Evolutionary conservation across 2,888 invertebrate species (phyloP), one percentile per base, ranked within the genome.

Genomic region (Incurvaria masculella): DNA sequence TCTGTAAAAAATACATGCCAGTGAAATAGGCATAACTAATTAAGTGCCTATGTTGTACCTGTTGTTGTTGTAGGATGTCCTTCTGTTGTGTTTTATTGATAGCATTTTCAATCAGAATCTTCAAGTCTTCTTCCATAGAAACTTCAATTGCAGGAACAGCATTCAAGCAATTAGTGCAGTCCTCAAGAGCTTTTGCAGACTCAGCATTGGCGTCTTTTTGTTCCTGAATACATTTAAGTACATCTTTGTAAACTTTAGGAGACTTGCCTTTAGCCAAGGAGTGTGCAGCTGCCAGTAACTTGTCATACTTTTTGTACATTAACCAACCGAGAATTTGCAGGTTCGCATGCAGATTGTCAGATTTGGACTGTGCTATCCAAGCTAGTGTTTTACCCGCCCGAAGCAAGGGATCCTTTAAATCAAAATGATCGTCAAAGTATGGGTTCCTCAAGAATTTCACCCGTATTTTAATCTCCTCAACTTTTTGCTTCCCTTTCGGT

Each of bases 361-460:
- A 60, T 52, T 69, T 60, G 49, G 63, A 59, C 56, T 79, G 72
- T 2, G 85, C 83, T 51, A 86, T 81, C 70, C 82, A 81, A 27
- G 80, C 76, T 45, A 97, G 69, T 2, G 94, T 91, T 76, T 97
- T 97, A 0, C 96, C 96, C 44, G 91, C 79, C 39, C 93, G 72
- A 60, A 85, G 81, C 21, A 80, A 66, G 5, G 87, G 82, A 55
- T 91, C 86, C 50, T 69, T 81, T 18, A 96, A 78, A 69, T 94
- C 94, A 72, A 94, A 94, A 67, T 97, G 95, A 61, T 92, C 89
- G 73, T 97, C 96, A 69, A 88, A 88, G 64, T 81, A 91, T 1
- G 88, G 86, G 64, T 94, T 94, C 58, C 89, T 81, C 38, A 98
- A 61, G 64, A 81, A 96, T 49, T 80, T 81, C 0, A 97, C 86